Evolutionary conservation across 2,113 vertebrate genomes (phyloP), one percentile per base, ranked within the genome.

Genomic region (Chunga burmeisteri): DNA sequence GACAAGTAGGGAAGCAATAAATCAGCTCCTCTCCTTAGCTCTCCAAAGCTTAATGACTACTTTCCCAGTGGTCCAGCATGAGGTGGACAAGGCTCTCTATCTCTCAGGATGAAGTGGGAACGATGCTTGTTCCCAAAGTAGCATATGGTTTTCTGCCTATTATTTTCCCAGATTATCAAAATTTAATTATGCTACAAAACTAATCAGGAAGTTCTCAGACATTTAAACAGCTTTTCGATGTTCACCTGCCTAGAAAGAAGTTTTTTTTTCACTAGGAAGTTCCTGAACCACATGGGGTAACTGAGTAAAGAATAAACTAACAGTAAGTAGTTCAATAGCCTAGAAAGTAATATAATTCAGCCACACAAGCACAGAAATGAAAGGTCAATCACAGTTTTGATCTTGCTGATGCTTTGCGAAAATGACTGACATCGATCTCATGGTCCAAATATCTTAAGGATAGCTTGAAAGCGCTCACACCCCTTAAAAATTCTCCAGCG

Each of bases 91-190:
- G 22, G 58, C 23, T 25, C 11, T 79, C 53, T 17, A 29, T 7
- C 40, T 36, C 32, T 77, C 44, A 36, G 32, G 27, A 70, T 11
- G 8, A 32, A 62, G 44, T 3, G 2, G 21, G 56, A 92, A 81
- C 8, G 6, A 79, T 5, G 26, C 3, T 47, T 32, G 6, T 38
- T 80, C 18, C 21, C 34, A 36, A 52, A 2, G 2, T 16, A 75
- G 74, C 0, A 0, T 44, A 53, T 11, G 16, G 65, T 38, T 82
- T 81, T 46, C 25, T 0, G 0, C 5, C 15, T 58, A 29, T 34
- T 61, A 34, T 44, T 52, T 71, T 61, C 36, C 34, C 20, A 68
- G 27, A 52, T 72, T 78, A 85, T 42, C 6, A 49, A 40, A 65
- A 87, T 15, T 16, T n/a, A 74, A 10, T n/a, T 26, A 52, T 7